Conservation (phyloP, 2,888 invertebrate species). For the Oscheius myriophilus region DNA sequence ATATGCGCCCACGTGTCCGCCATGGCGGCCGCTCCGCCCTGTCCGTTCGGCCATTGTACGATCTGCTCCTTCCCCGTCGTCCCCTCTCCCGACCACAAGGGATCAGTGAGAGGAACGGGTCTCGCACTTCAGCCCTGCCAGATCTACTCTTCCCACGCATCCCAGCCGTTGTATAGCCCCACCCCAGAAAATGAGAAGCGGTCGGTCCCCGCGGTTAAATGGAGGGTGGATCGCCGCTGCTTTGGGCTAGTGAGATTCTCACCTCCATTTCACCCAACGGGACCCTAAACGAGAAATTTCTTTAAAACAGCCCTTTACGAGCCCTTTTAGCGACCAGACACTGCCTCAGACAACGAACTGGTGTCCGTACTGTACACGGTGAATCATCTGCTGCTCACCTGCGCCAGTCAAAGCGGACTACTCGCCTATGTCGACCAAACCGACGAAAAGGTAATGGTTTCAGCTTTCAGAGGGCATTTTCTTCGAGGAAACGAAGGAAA, state of each 20-base stretch:
- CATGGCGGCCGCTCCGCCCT: too few species aligned
- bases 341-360: constrained; percentile 10
- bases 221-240: constrained; percentile 34
- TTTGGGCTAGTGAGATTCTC: constrained; percentile 48
- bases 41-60: constrained; percentile 2
- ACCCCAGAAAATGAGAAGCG: constrained; percentile 3
- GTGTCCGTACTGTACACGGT: constrained; percentile 6
- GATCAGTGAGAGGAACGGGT: constrained; percentile 34
- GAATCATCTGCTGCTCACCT: constrained; percentile 12
- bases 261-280: constrained; percentile 26
- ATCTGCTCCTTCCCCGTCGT: constrained; percentile 10
- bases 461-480: too few species aligned
- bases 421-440: too few species aligned
- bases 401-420: neutral
- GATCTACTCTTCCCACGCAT: constrained; percentile 40
- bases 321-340: neutral
- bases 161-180: neutral
- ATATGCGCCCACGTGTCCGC: constrained; percentile 23
- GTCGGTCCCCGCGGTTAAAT: constrained; percentile 25
- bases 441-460: too few species aligned
- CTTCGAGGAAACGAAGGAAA: neutral
- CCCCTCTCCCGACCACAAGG: neutral
- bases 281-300: too few species aligned
- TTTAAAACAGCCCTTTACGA: too few species aligned
- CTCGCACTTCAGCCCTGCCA: constrained; percentile 30